A percentile compares a stretch with the other conserved stretches of the same genome.
Evolutionary conservation across 2,113 vertebrate species (phyloP).

Genomic region (Acanthochromis polyacanthus): DNA sequence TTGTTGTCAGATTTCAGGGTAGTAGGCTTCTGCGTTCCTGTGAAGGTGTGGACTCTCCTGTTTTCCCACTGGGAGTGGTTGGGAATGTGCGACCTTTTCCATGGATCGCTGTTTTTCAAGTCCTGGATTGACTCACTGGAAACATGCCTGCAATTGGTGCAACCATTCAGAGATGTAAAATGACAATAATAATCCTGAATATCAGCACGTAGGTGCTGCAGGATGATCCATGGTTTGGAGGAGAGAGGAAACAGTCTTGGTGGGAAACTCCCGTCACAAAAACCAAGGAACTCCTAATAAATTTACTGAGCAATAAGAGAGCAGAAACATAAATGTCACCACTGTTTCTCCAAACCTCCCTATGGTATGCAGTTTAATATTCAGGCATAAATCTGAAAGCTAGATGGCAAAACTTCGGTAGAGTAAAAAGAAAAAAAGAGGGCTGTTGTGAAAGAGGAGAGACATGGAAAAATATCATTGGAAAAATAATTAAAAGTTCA

Average conservation of each 20-base stretch:
- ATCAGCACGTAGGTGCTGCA: slow-evolving; percentile 31
- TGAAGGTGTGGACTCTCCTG: slow-evolving; percentile 71
- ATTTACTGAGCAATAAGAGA: slow-evolving; percentile 56
- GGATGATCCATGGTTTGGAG: slow-evolving; percentile 58
- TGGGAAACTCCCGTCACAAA: slow-evolving; percentile 65
- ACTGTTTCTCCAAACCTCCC: slow-evolving; percentile 58
- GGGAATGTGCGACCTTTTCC: slow-evolving; percentile 76
- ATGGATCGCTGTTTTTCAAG: slow-evolving; percentile 50
- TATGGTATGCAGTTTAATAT: slow-evolving; percentile 51
- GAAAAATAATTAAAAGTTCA: slow-evolving; percentile 34
- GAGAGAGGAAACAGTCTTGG: slow-evolving; percentile 47
- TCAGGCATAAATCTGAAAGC: slow-evolving; percentile 56
- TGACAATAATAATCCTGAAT: slow-evolving; percentile 51
- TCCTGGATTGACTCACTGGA: slow-evolving; percentile 51
- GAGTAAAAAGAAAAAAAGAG: slow-evolving; percentile 35
- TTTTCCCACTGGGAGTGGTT: slow-evolving; percentile 64
- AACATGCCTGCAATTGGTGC: slow-evolving; percentile 46
- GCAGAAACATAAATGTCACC: slow-evolving; percentile 63
- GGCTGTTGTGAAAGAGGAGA: slow-evolving; percentile 23
- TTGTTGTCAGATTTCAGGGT: slow-evolving; percentile 79
- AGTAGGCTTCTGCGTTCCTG: slow-evolving; percentile 64
- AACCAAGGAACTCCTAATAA: slow-evolving; percentile 64
- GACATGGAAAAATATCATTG: slow-evolving; percentile 49
- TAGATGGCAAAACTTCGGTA: slow-evolving; percentile 44
- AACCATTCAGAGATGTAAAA: slow-evolving; percentile 44